Evolutionary conservation across 2,888 invertebrate species (phyloP).

Genomic region (Tineola bisselliella): DNA sequence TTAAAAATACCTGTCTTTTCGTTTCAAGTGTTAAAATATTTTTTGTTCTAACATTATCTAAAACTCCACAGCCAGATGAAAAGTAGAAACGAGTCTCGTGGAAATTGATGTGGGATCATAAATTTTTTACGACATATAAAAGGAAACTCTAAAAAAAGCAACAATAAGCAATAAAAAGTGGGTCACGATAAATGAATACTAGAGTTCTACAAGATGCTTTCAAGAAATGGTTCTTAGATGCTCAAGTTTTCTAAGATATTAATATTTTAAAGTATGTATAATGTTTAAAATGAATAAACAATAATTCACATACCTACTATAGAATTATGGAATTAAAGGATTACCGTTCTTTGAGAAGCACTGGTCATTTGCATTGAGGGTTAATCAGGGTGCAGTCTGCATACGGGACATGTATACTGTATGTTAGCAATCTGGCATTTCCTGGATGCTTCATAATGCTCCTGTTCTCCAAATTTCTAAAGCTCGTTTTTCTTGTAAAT

Average conservation of each 20-base stretch:
- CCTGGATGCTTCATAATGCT: no score
- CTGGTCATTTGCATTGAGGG: no score
- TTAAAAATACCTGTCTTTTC: neutral
- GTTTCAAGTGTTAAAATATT: neutral
- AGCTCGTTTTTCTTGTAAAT: no score
- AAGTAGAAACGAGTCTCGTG: constrained; percentile 5
- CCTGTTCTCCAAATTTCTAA: no score
- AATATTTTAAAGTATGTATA: no score
- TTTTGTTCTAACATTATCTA: neutral
- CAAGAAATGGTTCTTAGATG: neutral
- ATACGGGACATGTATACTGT: no score
- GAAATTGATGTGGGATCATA: constrained; percentile 13
- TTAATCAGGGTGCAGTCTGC: no score
- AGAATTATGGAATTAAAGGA: no score
- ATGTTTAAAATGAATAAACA: no score
- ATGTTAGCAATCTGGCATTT: no score
- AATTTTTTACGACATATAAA: constrained; percentile 13
- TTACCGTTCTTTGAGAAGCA: no score
- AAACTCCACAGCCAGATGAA: neutral
- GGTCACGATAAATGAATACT: constrained; percentile 10
- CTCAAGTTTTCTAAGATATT: neutral
- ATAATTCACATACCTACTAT: no score
- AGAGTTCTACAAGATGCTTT: neutral
- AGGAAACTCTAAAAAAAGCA: constrained; percentile 11
- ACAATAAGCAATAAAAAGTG: constrained; percentile 14